Evolutionary conservation across 1,140 invertebrate genomes (phyloP), one percentile per base, ranked within the genome.

Genomic region (Armadillidium nasatum): DNA sequence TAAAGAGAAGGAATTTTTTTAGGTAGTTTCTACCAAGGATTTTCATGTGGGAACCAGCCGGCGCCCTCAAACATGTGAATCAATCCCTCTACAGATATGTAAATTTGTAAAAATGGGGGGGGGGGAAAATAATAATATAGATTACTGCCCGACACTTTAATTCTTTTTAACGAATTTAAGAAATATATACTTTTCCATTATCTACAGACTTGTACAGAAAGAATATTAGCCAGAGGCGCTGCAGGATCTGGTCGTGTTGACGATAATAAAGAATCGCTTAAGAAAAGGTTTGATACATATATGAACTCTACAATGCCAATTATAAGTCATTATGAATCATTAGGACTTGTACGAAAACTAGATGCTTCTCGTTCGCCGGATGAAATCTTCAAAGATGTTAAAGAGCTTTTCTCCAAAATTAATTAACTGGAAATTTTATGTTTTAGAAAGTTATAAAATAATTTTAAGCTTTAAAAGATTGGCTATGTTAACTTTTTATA

Each of bases 281-380:
- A 90, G 77, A 97, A 98, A 84, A 88, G 98, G 82, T 94, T 98
- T 79, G 87, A 91, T 74, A 98, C 95, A 0, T 98, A 96, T 84
- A 86, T 91, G 10, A 91, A 91, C 80, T 93, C 96, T 77, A 97
- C 97, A 0, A 89, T 96, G 87, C 96, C 96, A 0, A 97, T 99
- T 81, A 93, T 99, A 71, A 86, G 97, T 33, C 87, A 94, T 84
- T 99, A 95, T 82, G 88, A 92, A 44, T 82, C 87, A 33, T 81
- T 87, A 45, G 89, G 90, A 67, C 85, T 97, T 44, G 94, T 99
- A 0, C 88, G 88, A 76, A 89, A 88, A 82, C 88, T 99, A 70
- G 89, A 96, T 86, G 92, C 92, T 23, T 89, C 89, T 81, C 85
- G 87, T 46, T 82, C 86, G 21, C 87, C 90, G 0, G 88, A 92